These are phyloP conservation scores for Alosa sapidissima DNA, from an alignment of 2,797 vertebrate genomes.

Conservation along the genomic window DNA sequence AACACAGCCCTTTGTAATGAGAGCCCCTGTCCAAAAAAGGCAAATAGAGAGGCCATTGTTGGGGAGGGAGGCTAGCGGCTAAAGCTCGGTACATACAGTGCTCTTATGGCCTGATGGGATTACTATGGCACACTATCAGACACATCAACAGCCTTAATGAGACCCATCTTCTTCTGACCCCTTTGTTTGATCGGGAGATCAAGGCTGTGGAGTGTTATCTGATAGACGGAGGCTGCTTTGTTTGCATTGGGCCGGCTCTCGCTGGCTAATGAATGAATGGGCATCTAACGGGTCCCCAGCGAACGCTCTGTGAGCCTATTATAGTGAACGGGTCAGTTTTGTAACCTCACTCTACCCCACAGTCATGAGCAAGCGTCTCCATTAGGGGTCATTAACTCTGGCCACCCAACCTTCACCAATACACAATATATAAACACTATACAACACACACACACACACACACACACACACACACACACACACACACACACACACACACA, in stretches of 20 bases:
- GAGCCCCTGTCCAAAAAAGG: neutral
- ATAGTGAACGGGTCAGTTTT: neutral
- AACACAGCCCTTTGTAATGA: conserved; percentile 4
- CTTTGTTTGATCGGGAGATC: neutral
- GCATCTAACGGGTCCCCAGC: neutral
- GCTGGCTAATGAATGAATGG: neutral
- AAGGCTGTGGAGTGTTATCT: neutral
- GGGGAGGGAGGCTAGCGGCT: neutral
- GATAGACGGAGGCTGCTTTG: neutral
- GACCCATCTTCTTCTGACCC: neutral
- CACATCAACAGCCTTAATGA: neutral
- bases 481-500: conserved; percentile 8
- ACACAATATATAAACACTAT: neutral
- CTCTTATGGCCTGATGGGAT: neutral
- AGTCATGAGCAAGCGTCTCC: neutral
- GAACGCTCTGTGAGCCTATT: neutral
- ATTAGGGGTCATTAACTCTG: neutral
- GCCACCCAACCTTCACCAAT: neutral
- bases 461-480: conserved; percentile 11
- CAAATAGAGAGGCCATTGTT: conserved; percentile 7
- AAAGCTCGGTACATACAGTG: neutral
- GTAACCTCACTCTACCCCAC: neutral
- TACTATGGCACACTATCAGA: neutral
- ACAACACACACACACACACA: neutral
- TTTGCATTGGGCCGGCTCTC: neutral